These are phyloP conservation scores for Anthonomus grandis DNA, from an alignment of 1,140 invertebrate genomes.

Conservation along the genomic window DNA sequence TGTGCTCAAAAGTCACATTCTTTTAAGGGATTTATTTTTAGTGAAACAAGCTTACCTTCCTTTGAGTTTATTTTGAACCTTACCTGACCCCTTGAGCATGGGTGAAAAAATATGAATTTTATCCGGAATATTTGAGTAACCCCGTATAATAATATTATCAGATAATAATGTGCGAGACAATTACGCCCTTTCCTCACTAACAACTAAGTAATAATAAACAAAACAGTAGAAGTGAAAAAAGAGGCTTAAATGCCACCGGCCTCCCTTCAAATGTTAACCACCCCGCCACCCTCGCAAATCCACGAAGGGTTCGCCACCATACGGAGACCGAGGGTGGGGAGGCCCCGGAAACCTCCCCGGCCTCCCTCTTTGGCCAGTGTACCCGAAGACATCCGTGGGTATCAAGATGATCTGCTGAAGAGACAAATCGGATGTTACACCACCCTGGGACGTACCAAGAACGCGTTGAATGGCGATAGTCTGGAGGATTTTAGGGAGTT, in stretches of 20 bases:
- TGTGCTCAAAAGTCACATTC: too few species aligned
- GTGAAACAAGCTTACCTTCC: too few species aligned
- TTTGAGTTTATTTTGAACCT: too few species aligned
- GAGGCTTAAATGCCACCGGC: conserved; percentile 13
- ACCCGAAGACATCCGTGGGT: conserved; percentile 41
- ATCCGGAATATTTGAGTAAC: too few species aligned
- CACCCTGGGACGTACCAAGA: conserved; percentile 7
- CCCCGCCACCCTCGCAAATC: conserved; percentile 57
- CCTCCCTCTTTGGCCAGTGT: conserved; percentile 45
- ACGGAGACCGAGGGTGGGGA: conserved; percentile 55
- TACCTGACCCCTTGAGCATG: too few species aligned
- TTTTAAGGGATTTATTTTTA: too few species aligned
- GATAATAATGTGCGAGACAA: too few species aligned
- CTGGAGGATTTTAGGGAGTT: conserved; percentile 10
- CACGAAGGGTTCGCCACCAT: conserved; percentile 82
- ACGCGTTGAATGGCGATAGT: not conserved
- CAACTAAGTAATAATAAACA: not conserved
- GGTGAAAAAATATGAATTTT: too few species aligned
- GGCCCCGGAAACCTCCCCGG: conserved; percentile 49
- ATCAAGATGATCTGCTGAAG: conserved; percentile 10
- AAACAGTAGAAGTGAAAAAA: not conserved
- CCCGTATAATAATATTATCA: too few species aligned
- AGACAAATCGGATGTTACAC: conserved; percentile 9
- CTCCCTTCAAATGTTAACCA: conserved; percentile 30
- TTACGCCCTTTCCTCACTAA: not conserved